Base-by-base conservation (phyloP, 2,113 vertebrate genomes). In the Sander vitreus region DNA sequence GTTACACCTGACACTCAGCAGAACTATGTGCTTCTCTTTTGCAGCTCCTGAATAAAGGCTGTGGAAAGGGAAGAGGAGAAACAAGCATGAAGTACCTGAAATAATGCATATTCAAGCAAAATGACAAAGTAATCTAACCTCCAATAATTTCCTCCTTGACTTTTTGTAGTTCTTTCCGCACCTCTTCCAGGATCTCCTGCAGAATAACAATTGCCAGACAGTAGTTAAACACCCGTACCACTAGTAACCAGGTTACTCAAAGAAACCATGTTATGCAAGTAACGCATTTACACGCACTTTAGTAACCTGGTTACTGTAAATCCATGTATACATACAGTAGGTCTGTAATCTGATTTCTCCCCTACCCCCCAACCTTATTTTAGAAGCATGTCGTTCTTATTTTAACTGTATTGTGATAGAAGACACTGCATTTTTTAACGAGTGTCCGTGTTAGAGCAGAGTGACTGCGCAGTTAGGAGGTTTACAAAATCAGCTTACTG, bases 141-240 rank as follows among this genome's bases (percentile, higher is more conserved):
- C 96, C 96, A 62, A 98, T 97, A 51, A 98, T 98, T 91, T 98
- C 97, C 64, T 98, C 97, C 86, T 98, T 98, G 73, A 98, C 93
- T 90, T 97, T 98, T 94, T 97, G 97, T 36, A 98, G 79, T 83
- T 98, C 97, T 89, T 96, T 97, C 76, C 96, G 94, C 92, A 98
- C 96, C 82, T 97, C 97, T 76, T 98, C 97, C 72, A 98, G 91
- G 68, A 98, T 95, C 82, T 98, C 97, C 97, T 98, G 83, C 60
- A 93, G 57, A 80, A 73, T 75, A 67, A 27, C 16, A 10, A 25
- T 27, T 1, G 0, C 58, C 6, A 66, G 71, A 73, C 12, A 43
- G 21, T 39, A 33, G 63, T 23, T 48, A 16, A 47, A 45, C 23
- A 19, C 43, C 54, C 27, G 14, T 57, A 25, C 12, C 13, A 60